Conservation (phyloP, 2,113 vertebrate species). For the Dendropsophus ebraccatus region DNA sequence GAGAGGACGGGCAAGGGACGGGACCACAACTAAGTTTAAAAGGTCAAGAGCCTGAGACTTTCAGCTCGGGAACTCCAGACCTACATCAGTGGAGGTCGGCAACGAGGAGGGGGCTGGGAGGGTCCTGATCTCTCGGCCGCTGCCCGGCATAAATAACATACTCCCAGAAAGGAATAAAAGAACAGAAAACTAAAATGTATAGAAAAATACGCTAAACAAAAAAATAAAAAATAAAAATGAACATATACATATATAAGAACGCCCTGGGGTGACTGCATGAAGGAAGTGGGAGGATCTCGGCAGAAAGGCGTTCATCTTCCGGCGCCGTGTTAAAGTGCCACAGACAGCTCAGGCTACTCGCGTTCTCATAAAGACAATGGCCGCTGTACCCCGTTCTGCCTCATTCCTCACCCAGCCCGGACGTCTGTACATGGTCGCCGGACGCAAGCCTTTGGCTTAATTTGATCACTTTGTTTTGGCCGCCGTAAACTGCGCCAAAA, state of each 20-base stretch:
- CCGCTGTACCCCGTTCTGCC: background rate
- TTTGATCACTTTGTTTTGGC: constrained; percentile 53
- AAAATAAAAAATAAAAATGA: constrained; percentile 8
- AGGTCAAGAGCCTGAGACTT: background rate
- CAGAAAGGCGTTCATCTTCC: background rate
- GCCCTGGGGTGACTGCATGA: background rate
- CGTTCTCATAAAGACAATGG: background rate
- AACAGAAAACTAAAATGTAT: constrained; percentile 29
- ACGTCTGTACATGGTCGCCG: background rate
- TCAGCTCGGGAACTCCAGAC: background rate
- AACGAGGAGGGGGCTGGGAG: background rate
- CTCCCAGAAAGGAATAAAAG: constrained; percentile 52
- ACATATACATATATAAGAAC: constrained; percentile 20
- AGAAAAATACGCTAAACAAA: constrained; percentile 47
- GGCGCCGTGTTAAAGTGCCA: constrained; percentile 38
- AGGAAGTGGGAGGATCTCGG: background rate
- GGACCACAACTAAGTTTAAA: background rate
- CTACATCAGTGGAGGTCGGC: background rate
- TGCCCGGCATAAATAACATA: constrained; percentile 49
- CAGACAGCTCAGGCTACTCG: background rate
- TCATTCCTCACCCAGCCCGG: background rate
- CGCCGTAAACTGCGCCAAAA: constrained; percentile 10
- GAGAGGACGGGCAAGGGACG: background rate
- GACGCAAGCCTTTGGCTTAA: constrained; percentile 17
- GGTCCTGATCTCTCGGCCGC: background rate